Evolutionary conservation across 2,797 vertebrate genomes (phyloP).

Genomic region (Chelon auratus): DNA sequence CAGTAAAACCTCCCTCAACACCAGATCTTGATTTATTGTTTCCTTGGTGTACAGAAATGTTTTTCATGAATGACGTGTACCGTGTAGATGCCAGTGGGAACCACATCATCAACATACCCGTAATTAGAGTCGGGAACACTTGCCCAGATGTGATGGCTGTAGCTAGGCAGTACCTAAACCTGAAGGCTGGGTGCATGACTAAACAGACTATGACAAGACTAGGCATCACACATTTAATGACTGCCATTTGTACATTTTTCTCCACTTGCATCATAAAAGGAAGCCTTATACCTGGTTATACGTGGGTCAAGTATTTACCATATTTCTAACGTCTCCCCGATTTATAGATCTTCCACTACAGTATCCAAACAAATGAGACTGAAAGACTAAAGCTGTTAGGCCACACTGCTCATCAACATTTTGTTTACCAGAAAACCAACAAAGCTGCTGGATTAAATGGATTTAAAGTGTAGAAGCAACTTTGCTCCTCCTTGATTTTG

Average conservation of each 20-base stretch:
- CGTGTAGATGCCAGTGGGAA: conserved; percentile 39
- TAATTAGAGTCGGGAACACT: conserved; percentile 59
- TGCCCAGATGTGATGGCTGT: conserved; percentile 56
- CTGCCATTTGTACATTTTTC: conserved; percentile 38
- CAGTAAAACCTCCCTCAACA: too few species aligned
- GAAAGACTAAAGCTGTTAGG: not conserved
- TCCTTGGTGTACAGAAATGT: not conserved
- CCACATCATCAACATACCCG: conserved; percentile 36
- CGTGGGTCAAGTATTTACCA: conserved; percentile 24
- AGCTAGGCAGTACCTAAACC: conserved; percentile 48
- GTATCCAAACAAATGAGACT: not conserved
- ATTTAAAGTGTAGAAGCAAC: not conserved
- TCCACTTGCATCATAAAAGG: conserved; percentile 24
- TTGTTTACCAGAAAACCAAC: not conserved
- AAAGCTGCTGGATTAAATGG: not conserved
- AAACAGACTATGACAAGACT: conserved; percentile 56
- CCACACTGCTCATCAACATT: not conserved
- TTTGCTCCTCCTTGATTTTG: not conserved
- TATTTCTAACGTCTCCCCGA: not conserved
- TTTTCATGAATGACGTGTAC: conserved; percentile 30
- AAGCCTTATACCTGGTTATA: conserved; percentile 3
- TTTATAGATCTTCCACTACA: not conserved
- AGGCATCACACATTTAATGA: conserved; percentile 71
- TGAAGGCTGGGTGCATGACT: conserved; percentile 35
- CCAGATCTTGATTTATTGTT: not conserved